These are phyloP conservation scores for Euspilapteryx auroguttella DNA, from an alignment of 2,888 invertebrate species.

Conservation along the genomic window DNA sequence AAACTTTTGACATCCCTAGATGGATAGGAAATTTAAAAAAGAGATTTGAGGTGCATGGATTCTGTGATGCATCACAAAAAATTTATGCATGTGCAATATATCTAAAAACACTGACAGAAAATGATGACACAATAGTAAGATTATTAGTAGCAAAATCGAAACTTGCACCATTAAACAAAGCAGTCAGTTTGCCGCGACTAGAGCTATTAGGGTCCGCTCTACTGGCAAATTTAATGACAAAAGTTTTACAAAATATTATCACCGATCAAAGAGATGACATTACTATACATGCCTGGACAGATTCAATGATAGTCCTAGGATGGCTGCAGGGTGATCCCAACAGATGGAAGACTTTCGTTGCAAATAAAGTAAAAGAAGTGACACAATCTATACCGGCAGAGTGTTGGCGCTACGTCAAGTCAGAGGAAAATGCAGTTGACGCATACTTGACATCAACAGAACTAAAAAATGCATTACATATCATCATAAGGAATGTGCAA, in stretches of 20 bases:
- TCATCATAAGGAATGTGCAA: no score
- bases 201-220: conserved; percentile 6
- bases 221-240: conserved; percentile 6
- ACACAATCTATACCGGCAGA: conserved; percentile 6
- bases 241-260: conserved; percentile 3
- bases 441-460: no score
- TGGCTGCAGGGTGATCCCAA: conserved; percentile 9
- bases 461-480: no score
- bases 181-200: conserved; percentile 6
- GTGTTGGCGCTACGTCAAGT: conserved; percentile 10
- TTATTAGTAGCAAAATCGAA: background rate
- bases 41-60: conserved; percentile 2
- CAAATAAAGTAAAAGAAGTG: conserved; percentile 8
- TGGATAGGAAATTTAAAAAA: conserved; percentile 4
- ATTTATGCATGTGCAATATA: background rate
- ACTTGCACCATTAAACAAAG: background rate
- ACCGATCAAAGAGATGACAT: conserved; percentile 3
- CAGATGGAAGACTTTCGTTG: conserved; percentile 8
- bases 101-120: background rate
- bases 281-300: conserved; percentile 8
- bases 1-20: conserved; percentile 3
- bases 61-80: background rate
- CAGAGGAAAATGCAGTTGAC: conserved; percentile 10
- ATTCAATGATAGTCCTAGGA: conserved; percentile 8
- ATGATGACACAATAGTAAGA: no score